A percentile compares a stretch with the other conserved stretches of the same genome.
Evolutionary conservation across 2,113 vertebrate genomes (phyloP).

Genomic region (Porphyrio hochstetteri): DNA sequence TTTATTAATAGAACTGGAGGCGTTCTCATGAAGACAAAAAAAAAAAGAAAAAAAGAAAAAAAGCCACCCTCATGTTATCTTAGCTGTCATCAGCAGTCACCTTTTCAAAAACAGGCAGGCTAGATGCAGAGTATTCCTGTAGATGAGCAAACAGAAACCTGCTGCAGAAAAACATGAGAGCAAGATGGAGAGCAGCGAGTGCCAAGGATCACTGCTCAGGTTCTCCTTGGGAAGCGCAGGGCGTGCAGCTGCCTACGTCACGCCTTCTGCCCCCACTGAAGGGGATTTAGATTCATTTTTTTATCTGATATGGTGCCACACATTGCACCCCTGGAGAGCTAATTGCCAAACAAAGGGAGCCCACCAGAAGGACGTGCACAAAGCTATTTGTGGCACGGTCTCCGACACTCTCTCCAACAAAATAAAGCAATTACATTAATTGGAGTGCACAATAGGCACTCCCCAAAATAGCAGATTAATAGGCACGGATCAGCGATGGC

Average conservation of each 20-base stretch:
- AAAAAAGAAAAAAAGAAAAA: background rate
- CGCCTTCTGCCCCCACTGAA: background rate
- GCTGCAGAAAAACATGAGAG: slow-evolving; percentile 25
- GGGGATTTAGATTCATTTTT: background rate
- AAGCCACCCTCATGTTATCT: slow-evolving; percentile 58
- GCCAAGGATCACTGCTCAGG: background rate
- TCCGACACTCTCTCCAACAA: background rate
- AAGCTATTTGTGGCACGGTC: background rate
- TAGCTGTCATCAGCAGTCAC: slow-evolving; percentile 55
- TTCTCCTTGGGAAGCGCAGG: background rate
- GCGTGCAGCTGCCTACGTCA: background rate
- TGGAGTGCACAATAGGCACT: background rate
- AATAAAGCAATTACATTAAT: slow-evolving; percentile 13
- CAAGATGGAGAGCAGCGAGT: background rate
- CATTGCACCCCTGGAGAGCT: background rate
- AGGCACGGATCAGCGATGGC: background rate
- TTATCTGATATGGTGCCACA: background rate
- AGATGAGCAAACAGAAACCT: slow-evolving; percentile 52
- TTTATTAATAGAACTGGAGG: slow-evolving; percentile 76
- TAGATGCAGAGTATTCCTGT: slow-evolving; percentile 45
- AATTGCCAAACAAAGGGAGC: slow-evolving; percentile 22
- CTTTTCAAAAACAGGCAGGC: slow-evolving; percentile 43
- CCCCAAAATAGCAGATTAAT: background rate
- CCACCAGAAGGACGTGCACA: background rate
- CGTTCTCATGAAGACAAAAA: slow-evolving; percentile 55